Evolutionary conservation across 37 sponge, comb jelly and placozoan genomes (phyloP).

Genomic region (Crambe crambe): DNA sequence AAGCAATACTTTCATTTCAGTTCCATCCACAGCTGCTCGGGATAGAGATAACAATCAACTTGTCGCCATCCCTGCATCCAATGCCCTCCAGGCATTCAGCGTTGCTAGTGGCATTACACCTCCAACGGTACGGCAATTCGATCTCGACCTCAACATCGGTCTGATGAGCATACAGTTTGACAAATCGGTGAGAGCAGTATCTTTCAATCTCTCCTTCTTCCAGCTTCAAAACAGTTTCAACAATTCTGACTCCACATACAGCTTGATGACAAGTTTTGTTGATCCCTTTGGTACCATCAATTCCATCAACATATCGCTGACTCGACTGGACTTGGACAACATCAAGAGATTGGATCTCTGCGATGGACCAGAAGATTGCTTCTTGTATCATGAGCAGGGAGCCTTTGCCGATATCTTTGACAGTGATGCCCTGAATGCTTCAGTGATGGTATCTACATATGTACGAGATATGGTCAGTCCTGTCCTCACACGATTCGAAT

Average conservation of each 20-base stretch:
- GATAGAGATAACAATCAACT: conserved; percentile 64
- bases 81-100: conserved; percentile 50
- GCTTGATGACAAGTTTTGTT: conserved; percentile 39
- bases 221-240: conserved; percentile 27
- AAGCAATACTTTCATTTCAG: conserved; percentile 67
- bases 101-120: conserved; percentile 60
- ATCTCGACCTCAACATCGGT: conserved; percentile 79
- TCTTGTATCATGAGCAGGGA: conserved; percentile 41
- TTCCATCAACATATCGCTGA: conserved; percentile 45
- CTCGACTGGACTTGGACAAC: conserved; percentile 56
- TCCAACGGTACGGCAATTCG: conserved; percentile 61
- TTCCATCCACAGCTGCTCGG: conserved; percentile 49
- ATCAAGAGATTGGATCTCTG: conserved; percentile 72
- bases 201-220: conserved; percentile 52
- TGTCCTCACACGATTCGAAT: conserved; percentile 37
- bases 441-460: conserved; percentile 39
- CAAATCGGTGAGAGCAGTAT: conserved; percentile 54
- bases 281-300: conserved; percentile 31
- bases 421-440: conserved; percentile 24
- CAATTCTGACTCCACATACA: conserved; percentile 39
- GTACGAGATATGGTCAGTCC: conserved; percentile 56
- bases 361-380: conserved; percentile 56
- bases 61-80: conserved; percentile 35
- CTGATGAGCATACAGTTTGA: conserved; percentile 69
- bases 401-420: conserved; percentile 71